Evolutionary conservation across 2,113 vertebrate genomes (phyloP).

Genomic region (Oceanodroma tethys): DNA sequence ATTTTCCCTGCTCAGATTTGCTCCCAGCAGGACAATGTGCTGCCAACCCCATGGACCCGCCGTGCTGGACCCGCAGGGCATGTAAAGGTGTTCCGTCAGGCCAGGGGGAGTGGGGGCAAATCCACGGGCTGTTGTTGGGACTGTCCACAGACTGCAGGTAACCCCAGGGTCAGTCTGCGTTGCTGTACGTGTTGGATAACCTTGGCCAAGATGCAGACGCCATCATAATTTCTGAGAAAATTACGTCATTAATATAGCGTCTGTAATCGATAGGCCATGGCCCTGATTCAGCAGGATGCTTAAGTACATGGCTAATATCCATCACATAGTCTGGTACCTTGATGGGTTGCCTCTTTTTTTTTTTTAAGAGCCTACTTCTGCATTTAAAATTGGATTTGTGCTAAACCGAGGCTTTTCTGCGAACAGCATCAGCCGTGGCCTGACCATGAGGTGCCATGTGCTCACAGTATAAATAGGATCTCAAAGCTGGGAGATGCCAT

Average conservation of each 20-base stretch:
- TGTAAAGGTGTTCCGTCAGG: neutral
- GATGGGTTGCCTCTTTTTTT: neutral
- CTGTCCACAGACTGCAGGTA: neutral
- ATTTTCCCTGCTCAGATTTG: neutral
- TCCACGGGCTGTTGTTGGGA: accelerated
- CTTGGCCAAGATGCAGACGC: neutral
- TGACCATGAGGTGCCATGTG: neutral
- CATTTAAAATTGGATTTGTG: neutral
- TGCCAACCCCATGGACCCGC: accelerated
- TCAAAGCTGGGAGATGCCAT: neutral
- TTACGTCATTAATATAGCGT: neutral
- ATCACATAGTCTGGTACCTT: neutral
- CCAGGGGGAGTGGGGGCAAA: neutral
- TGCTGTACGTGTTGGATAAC: neutral
- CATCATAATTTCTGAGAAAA: constrained; percentile 42
- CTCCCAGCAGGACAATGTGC: neutral
- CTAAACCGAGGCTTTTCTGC: neutral
- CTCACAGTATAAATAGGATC: neutral
- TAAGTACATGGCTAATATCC: neutral
- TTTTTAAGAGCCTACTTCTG: neutral
- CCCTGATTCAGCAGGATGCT: constrained; percentile 25
- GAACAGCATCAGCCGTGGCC: neutral
- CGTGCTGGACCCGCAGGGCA: accelerated
- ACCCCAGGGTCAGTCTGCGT: neutral
- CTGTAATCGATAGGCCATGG: constrained; percentile 2